Evolutionary conservation across 2,113 vertebrate genomes (phyloP).

Genomic region (Platycercus adscitus): DNA sequence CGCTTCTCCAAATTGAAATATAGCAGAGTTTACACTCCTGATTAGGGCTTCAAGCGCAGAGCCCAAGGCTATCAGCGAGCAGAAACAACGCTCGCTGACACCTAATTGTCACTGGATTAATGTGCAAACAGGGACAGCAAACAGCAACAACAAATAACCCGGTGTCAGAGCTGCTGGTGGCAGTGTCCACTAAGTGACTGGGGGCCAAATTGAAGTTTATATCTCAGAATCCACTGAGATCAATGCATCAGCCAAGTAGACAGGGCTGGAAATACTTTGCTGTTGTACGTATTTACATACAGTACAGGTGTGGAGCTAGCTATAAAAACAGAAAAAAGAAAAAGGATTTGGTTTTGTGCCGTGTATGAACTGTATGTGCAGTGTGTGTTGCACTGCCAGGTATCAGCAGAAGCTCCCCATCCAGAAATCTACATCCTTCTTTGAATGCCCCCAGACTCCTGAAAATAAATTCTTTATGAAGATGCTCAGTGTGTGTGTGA

Average conservation of each 20-base stretch:
- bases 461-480: not conserved
- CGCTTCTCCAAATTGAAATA: conserved; percentile 99
- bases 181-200: conserved; percentile 83
- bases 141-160: conserved; percentile 85
- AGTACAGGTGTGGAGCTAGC: not conserved
- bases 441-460: not conserved
- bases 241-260: conserved; percentile 61
- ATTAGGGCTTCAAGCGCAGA: conserved; percentile 94
- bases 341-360: fast-evolving
- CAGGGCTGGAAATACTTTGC: conserved; percentile 26
- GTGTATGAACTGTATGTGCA: fast-evolving
- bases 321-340: not conserved
- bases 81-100: conserved; percentile 89
- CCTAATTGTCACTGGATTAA: conserved; percentile 98
- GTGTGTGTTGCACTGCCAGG: not conserved
- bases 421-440: not conserved
- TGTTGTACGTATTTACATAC: conserved; percentile 23
- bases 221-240: conserved; percentile 72
- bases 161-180: conserved; percentile 82
- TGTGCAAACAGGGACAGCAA: conserved; percentile 89
- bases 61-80: conserved; percentile 94
- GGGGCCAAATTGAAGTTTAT: conserved; percentile 81
- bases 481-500: not conserved
- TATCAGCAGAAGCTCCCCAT: not conserved
- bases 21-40: conserved; percentile 99